Conservation (phyloP, 2,113 vertebrate genomes). For the Psittacara wagleri region DNA sequence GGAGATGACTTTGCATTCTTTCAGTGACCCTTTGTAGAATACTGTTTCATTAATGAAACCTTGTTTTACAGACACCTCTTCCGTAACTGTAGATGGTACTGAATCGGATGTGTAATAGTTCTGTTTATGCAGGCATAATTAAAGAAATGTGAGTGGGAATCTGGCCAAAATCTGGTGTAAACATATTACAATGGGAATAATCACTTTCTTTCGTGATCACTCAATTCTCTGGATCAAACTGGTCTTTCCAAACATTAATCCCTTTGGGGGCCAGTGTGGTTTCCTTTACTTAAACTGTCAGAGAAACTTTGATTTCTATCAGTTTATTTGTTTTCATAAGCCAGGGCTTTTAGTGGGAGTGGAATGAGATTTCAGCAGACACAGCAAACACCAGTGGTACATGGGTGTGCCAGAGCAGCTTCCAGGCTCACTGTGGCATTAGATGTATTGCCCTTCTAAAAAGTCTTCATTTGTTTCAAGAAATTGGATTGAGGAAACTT, state of each 20-base stretch:
- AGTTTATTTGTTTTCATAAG: not conserved
- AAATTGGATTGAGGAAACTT: not conserved
- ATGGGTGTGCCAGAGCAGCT: not conserved
- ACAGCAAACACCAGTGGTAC: not conserved
- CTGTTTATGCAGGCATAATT: conserved; percentile 40
- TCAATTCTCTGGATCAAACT: conserved; percentile 9
- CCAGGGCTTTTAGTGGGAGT: not conserved
- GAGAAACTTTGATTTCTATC: conserved; percentile 5
- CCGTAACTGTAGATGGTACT: not conserved
- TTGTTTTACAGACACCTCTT: not conserved
- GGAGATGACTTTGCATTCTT: conserved; percentile 32
- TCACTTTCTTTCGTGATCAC: conserved; percentile 18
- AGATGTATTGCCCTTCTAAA: not conserved
- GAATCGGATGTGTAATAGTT: not conserved
- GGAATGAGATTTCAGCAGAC: not conserved
- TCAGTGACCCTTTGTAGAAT: conserved; percentile 46
- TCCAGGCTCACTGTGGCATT: not conserved
- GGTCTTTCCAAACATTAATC: not conserved
- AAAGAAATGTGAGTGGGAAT: conserved; percentile 17
- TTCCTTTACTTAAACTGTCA: conserved; percentile 24
- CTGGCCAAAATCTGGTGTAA: conserved; percentile 44
- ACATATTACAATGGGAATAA: conserved; percentile 17
- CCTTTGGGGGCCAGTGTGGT: not conserved
- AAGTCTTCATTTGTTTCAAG: not conserved
- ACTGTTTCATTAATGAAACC: conserved; percentile 28